Evolutionary conservation across 2,888 invertebrate species (phyloP).

Genomic region (Alloscopus bannaensis): DNA sequence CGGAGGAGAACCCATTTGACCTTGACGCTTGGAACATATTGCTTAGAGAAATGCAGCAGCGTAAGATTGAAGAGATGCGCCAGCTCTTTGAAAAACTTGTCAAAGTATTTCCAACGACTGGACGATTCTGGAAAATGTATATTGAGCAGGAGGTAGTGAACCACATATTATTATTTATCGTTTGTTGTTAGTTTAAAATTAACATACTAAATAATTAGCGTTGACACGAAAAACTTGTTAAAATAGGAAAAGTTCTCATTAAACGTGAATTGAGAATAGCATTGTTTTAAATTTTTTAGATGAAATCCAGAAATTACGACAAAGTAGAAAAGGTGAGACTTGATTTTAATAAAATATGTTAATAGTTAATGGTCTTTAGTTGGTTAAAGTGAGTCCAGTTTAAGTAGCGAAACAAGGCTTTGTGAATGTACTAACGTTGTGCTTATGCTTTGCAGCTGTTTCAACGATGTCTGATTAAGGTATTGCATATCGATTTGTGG

Average conservation of each 20-base stretch:
- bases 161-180: too few species aligned
- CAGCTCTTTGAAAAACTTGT: constrained; percentile 96
- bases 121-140: constrained; percentile 99
- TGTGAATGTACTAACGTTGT: constrained; percentile 11
- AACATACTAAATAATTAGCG: too few species aligned
- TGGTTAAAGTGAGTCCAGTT: not conserved
- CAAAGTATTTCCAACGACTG: constrained; percentile 94
- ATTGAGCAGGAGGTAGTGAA: constrained; percentile 98
- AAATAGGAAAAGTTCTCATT: too few species aligned
- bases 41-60: constrained; percentile 92
- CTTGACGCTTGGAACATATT: constrained; percentile 98
- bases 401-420: not conserved
- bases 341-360: too few species aligned
- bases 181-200: too few species aligned
- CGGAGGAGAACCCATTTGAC: constrained; percentile 93
- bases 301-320: constrained; percentile 98
- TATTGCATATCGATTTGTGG: constrained; percentile 99
- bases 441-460: constrained; percentile 85
- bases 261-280: constrained; percentile 39
- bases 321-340: constrained; percentile 96
- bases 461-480: constrained; percentile 98
- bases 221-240: too few species aligned
- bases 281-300: constrained; percentile 81
- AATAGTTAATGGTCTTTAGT: too few species aligned
- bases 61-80: constrained; percentile 92